These are phyloP conservation scores for Corbicula japonica DNA, from an alignment of 2,888 invertebrate species.

Conservation along the genomic window DNA sequence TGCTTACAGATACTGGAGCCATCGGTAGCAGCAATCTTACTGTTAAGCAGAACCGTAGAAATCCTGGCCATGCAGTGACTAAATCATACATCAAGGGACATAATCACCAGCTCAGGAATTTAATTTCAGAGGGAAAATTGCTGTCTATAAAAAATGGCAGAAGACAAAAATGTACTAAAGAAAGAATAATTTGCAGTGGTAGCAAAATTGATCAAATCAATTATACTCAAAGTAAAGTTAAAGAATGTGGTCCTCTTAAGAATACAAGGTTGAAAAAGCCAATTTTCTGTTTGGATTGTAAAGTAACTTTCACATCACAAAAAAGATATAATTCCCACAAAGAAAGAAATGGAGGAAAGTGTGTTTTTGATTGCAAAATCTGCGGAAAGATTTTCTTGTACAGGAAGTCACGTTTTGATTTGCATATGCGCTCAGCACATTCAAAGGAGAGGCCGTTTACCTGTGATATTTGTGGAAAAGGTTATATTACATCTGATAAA, in stretches of 20 bases:
- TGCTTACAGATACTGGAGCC: too few species aligned
- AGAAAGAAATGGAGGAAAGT: slow-evolving; percentile 48
- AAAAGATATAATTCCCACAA: slow-evolving; percentile 43
- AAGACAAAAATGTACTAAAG: neutral
- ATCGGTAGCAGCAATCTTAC: too few species aligned
- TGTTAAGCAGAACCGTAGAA: too few species aligned
- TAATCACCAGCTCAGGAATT: slow-evolving; percentile 15
- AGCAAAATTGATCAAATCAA: neutral
- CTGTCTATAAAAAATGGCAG: slow-evolving; percentile 13
- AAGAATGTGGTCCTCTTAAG: neutral
- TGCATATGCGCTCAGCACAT: slow-evolving; percentile 50
- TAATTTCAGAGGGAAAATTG: slow-evolving; percentile 27
- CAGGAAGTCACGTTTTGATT: slow-evolving; percentile 39
- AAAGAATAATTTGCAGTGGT: neutral
- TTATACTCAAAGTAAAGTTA: neutral
- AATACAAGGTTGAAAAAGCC: slow-evolving; percentile 25
- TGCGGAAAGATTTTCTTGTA: slow-evolving; percentile 54
- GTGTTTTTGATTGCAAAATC: slow-evolving; percentile 50
- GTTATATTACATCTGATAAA: slow-evolving; percentile 57
- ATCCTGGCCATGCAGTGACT: too few species aligned
- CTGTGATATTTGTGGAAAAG: slow-evolving; percentile 53
- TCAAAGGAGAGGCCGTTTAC: slow-evolving; percentile 51
- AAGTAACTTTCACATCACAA: slow-evolving; percentile 45
- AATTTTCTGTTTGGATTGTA: slow-evolving; percentile 49
- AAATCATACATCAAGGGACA: too few species aligned